Percentiles rank a stretch among this genome's conserved stretches.
phyloP scores from a whole-genome alignment of 1,140 invertebrate species.

The Leptestheria dahalacensis region DNA sequence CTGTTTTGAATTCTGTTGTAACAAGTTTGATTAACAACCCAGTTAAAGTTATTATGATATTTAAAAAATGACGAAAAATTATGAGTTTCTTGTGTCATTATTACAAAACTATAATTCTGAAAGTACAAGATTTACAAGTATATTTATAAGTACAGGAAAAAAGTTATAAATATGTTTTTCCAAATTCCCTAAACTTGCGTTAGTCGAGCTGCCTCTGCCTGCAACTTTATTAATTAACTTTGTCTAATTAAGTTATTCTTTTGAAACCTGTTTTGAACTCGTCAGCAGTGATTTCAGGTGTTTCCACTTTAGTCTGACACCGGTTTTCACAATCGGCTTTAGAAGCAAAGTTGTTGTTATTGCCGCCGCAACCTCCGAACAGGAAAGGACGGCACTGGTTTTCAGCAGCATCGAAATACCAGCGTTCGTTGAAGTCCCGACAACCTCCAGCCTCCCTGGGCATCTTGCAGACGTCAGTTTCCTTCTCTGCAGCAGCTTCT shows the following conservation, averaged over 20 bases:
- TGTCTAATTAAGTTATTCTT: no score
- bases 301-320: conserved; percentile 34
- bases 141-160: no score
- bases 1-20: no score
- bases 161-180: no score
- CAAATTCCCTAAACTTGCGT: no score
- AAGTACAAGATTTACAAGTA: no score
- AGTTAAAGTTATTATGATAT: no score
- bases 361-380: conserved; percentile 67
- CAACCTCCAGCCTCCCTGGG: conserved; percentile 63
- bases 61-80: no score
- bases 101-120: no score
- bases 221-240: no score
- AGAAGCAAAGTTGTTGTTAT: conserved; percentile 59
- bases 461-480: conserved; percentile 39
- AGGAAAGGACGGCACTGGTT: conserved; percentile 56
- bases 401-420: conserved; percentile 66
- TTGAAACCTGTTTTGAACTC: conserved; percentile 19
- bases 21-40: no score
- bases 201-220: not conserved
- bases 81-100: no score
- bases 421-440: conserved; percentile 54
- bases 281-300: conserved; percentile 21
- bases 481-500: not conserved
- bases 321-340: conserved; percentile 45